Conservation (phyloP, 2,797 vertebrate species). For the Gymnocypris eckloni region DNA sequence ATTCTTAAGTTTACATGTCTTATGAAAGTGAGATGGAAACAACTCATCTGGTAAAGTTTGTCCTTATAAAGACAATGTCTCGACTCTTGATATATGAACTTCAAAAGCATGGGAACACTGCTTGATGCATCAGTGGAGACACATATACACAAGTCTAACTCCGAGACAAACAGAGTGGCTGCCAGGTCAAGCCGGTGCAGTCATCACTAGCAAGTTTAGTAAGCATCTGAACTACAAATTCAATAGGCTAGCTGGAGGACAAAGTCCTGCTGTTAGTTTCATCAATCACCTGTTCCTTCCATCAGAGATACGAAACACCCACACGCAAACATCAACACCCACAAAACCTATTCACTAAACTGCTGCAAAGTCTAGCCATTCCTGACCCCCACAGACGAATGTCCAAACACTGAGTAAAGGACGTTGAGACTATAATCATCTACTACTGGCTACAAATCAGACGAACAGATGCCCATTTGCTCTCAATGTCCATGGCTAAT, state of each 20-base stretch:
- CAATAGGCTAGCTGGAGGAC: slow-evolving; percentile 45
- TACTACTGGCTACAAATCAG: slow-evolving; percentile 2
- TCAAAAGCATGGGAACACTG: slow-evolving; percentile 60
- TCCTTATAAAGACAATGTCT: not conserved
- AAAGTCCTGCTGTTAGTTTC: slow-evolving; percentile 69
- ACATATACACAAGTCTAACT: slow-evolving; percentile 25
- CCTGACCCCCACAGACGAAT: slow-evolving; percentile 31
- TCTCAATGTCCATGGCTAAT: slow-evolving; percentile 25
- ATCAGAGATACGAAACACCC: slow-evolving; percentile 58
- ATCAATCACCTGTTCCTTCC: slow-evolving; percentile 66
- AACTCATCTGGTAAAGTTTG: not conserved
- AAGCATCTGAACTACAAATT: slow-evolving; percentile 59
- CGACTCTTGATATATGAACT: not conserved
- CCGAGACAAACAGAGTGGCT: slow-evolving; percentile 35
- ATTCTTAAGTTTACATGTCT: not conserved
- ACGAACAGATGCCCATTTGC: not conserved
- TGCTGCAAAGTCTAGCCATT: slow-evolving; percentile 36
- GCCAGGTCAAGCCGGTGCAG: slow-evolving; percentile 34
- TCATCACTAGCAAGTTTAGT: slow-evolving; percentile 56
- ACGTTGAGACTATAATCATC: slow-evolving; percentile 33
- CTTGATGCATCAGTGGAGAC: slow-evolving; percentile 58
- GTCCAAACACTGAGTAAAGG: slow-evolving; percentile 20
- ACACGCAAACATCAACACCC: slow-evolving; percentile 27
- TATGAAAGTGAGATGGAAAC: not conserved
- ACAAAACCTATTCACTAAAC: slow-evolving; percentile 30